These are phyloP conservation scores for Alcedo atthis DNA, from an alignment of 2,797 vertebrate genomes.

Conservation along the genomic window DNA sequence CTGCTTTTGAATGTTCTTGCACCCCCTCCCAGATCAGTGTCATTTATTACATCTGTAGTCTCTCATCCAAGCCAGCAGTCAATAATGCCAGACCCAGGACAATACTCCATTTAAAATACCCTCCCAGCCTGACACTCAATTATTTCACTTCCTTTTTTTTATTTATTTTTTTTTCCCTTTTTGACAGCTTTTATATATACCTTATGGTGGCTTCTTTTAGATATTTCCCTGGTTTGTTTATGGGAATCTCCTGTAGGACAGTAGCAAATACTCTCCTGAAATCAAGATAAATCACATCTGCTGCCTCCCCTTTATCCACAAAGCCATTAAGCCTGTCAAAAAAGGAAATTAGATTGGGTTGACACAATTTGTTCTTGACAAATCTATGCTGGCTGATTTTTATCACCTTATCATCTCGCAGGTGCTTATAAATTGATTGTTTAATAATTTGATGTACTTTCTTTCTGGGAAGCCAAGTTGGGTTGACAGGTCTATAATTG, in stretches of 20 bases:
- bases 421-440: slow-evolving; percentile 77
- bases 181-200: neutral
- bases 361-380: slow-evolving; percentile 80
- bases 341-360: slow-evolving; percentile 72
- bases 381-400: slow-evolving; percentile 74
- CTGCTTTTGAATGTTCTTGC: neutral
- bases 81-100: neutral
- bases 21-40: neutral
- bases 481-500: slow-evolving; percentile 58
- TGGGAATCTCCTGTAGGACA: slow-evolving; percentile 56
- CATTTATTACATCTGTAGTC: neutral
- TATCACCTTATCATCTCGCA: slow-evolving; percentile 70
- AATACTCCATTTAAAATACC: neutral
- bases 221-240: slow-evolving; percentile 59
- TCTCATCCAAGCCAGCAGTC: neutral
- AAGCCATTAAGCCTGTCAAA: slow-evolving; percentile 75
- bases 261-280: slow-evolving; percentile 61
- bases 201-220: neutral
- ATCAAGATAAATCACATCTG: slow-evolving; percentile 71
- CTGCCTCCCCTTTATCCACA: slow-evolving; percentile 50
- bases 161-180: neutral
- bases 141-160: neutral
- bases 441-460: slow-evolving; percentile 64
- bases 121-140: neutral
- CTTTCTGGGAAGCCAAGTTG: slow-evolving; percentile 39